Evolutionary conservation across 2,113 vertebrate species (phyloP).

Genomic region (Megaleporinus macrocephalus): DNA sequence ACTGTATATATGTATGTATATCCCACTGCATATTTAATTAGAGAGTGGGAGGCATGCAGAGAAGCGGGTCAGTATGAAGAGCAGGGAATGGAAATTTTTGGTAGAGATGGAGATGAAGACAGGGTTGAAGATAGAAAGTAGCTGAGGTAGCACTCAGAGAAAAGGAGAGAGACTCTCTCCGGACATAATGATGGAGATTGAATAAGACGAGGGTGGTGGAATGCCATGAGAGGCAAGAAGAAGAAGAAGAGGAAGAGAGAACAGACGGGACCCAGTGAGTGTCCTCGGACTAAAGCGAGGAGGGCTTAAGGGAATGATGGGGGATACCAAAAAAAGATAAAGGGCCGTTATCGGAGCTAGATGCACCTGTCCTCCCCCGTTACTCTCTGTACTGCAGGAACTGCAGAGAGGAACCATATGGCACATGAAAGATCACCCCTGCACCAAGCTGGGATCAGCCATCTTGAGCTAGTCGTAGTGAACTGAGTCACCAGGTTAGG

Average conservation of each 20-base stretch:
- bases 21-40: too few species aligned
- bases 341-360: not conserved
- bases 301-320: not conserved
- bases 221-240: not conserved
- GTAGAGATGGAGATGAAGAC: too few species aligned
- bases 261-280: not conserved
- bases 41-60: too few species aligned
- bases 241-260: not conserved
- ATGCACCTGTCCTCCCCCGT: slow-evolving; percentile 4
- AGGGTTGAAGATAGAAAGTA: not conserved
- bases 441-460: not conserved
- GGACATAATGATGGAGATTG: too few species aligned
- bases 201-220: not conserved
- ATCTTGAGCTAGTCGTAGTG: not conserved
- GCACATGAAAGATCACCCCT: not conserved
- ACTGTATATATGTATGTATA: too few species aligned
- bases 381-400: not conserved
- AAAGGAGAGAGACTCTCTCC: not conserved
- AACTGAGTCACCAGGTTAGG: not conserved
- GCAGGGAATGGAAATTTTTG: not conserved
- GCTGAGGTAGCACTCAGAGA: too few species aligned
- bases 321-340: not conserved
- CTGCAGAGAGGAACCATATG: slow-evolving; percentile 13
- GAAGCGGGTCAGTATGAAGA: not conserved
- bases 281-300: not conserved